These are phyloP conservation scores for Hippolais icterina DNA, from an alignment of 2,113 vertebrate species.

Conservation along the genomic window DNA sequence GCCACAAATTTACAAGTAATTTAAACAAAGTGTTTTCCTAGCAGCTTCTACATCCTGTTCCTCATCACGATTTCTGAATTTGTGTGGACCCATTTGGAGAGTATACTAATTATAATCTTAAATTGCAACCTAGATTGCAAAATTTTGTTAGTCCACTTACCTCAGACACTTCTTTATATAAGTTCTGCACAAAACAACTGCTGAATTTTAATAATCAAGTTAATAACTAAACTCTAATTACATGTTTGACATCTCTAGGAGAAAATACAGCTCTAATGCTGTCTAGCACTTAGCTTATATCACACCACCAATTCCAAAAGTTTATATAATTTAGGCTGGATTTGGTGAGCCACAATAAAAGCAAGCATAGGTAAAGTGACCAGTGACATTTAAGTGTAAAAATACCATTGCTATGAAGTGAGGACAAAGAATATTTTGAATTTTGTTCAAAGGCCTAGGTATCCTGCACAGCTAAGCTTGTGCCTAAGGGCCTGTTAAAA, in stretches of 20 bases:
- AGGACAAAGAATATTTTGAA: not conserved
- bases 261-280: not conserved
- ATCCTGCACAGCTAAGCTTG: not conserved
- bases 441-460: not conserved
- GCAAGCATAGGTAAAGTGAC: not conserved
- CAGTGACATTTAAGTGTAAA: not conserved
- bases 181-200: not conserved
- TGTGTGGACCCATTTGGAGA: not conserved
- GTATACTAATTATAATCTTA: not conserved
- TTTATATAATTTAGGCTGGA: not conserved
- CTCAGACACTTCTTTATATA: not conserved
- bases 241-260: not conserved
- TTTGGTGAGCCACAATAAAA: not conserved
- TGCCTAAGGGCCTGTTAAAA: constrained; percentile 7
- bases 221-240: constrained; percentile 6
- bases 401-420: not conserved
- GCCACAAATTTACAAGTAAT: not conserved
- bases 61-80: not conserved
- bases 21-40: not conserved
- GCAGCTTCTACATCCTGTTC: not conserved
- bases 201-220: constrained; percentile 16
- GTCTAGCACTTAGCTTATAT: not conserved
- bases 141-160: not conserved
- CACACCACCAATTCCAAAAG: not conserved
- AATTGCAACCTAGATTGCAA: not conserved